phyloP scores from a whole-genome alignment of 2,888 invertebrate species.

The Pemphredon lugubris region DNA sequence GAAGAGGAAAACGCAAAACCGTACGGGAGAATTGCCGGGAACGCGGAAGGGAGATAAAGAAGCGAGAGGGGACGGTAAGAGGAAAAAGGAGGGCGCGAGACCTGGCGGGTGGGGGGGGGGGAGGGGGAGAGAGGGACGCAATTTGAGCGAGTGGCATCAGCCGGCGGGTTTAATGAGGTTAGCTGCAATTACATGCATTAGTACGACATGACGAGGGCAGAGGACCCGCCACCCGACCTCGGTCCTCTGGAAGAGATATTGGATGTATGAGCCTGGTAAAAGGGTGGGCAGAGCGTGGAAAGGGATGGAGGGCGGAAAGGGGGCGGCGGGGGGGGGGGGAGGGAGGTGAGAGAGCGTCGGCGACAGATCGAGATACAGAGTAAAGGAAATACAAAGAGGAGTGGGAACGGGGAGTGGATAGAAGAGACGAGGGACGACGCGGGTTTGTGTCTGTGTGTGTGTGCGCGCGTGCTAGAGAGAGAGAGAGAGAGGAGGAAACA shows the following conservation, averaged over 20 bases:
- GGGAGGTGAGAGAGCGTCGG: constrained; percentile 36
- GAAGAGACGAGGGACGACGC: constrained; percentile 6
- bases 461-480: neutral
- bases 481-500: neutral
- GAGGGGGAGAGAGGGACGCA: constrained; percentile 54
- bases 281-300: constrained; percentile 41
- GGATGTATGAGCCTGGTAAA: constrained; percentile 48
- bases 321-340: no score
- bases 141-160: constrained; percentile 77
- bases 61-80: constrained; percentile 24
- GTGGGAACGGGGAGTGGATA: neutral
- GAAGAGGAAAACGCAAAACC: constrained; percentile 30
- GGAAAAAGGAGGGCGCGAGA: constrained; percentile 14
- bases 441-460: no score
- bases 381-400: constrained; percentile 55
- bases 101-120: no score
- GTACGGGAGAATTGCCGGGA: constrained; percentile 45
- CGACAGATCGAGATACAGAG: constrained; percentile 32
- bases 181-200: constrained; percentile 80
- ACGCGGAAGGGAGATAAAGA: constrained; percentile 17
- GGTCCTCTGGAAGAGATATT: constrained; percentile 61
- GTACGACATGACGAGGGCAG: constrained; percentile 73
- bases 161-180: constrained; percentile 79
- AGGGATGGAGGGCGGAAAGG: constrained; percentile 9
- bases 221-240: constrained; percentile 65